Evolutionary conservation across 2,113 vertebrate species (phyloP).

Genomic region (Sapayoa aenigma): DNA sequence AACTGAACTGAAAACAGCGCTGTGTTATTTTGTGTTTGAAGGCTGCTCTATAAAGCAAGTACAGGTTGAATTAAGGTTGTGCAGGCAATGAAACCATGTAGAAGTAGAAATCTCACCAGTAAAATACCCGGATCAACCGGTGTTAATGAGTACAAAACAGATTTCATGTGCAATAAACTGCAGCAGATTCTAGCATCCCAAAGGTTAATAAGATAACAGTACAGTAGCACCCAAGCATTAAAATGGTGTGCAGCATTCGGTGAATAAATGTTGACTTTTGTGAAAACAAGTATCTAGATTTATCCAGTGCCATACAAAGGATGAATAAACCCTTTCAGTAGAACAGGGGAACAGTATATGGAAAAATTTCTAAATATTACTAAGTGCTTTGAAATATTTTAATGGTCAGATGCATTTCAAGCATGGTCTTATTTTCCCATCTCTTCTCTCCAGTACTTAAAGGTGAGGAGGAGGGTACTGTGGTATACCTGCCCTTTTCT

Average conservation of each 20-base stretch:
- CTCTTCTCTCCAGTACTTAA: background rate
- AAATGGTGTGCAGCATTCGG: rapidly evolving
- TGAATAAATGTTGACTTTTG: background rate
- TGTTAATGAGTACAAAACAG: background rate
- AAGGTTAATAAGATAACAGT: background rate
- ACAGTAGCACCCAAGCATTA: background rate
- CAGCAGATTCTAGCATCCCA: background rate
- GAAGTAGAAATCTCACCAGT: background rate
- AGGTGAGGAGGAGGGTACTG: background rate
- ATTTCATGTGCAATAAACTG: background rate
- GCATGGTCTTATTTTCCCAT: background rate
- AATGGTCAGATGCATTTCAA: background rate
- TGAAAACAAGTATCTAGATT: background rate
- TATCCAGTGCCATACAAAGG: background rate
- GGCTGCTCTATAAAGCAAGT: background rate
- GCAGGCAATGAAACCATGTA: background rate
- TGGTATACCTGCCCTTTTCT: background rate
- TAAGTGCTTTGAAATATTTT: background rate
- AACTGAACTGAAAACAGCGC: background rate
- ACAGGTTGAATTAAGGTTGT: background rate
- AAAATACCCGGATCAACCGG: background rate
- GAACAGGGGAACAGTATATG: background rate
- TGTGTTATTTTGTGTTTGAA: background rate
- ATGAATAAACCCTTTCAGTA: background rate
- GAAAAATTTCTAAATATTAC: background rate